Conservation (phyloP, 1,140 invertebrate species). For the Bemisia tabaci region DNA sequence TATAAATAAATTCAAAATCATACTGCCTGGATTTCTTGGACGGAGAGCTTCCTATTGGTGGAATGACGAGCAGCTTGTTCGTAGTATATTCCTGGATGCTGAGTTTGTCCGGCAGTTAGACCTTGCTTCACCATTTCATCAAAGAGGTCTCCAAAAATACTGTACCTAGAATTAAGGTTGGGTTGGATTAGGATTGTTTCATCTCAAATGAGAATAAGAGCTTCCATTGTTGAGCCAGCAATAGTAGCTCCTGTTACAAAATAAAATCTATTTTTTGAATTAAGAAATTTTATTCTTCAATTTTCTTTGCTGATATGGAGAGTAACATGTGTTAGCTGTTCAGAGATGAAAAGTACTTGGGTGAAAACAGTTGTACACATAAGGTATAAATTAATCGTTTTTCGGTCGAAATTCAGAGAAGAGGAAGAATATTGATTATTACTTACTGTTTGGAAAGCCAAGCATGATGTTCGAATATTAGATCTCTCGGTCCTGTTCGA, state of each 20-base stretch:
- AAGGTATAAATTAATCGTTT: no score
- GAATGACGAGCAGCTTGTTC: conserved; percentile 84
- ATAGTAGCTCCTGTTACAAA: no score
- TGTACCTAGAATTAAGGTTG: conserved; percentile 23
- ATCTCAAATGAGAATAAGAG: not conserved
- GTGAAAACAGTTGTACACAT: no score
- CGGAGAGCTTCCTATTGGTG: conserved; percentile 52
- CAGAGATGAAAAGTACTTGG: no score
- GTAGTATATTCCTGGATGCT: conserved; percentile 94
- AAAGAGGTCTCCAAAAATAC: conserved; percentile 85
- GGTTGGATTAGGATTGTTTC: no score
- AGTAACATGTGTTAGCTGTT: no score
- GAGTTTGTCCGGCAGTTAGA: conserved; percentile 78
- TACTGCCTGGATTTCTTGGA: conserved; percentile 10
- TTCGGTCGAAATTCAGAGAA: no score
- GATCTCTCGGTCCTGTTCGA: conserved; percentile 58
- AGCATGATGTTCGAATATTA: conserved; percentile 88
- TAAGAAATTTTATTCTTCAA: not conserved
- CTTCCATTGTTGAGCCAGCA: no score
- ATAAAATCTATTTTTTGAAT: conserved; percentile 7
- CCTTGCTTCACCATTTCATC: conserved; percentile 84
- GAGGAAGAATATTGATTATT: no score
- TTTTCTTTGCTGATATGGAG: no score
- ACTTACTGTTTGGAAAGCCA: conserved; percentile 92
- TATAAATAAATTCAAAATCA: not conserved